Percentiles rank a stretch among this genome's conserved stretches.
These are phyloP conservation scores for Himalopsyche japonica DNA, from an alignment of 2,888 invertebrate genomes.

Conservation along the genomic window DNA sequence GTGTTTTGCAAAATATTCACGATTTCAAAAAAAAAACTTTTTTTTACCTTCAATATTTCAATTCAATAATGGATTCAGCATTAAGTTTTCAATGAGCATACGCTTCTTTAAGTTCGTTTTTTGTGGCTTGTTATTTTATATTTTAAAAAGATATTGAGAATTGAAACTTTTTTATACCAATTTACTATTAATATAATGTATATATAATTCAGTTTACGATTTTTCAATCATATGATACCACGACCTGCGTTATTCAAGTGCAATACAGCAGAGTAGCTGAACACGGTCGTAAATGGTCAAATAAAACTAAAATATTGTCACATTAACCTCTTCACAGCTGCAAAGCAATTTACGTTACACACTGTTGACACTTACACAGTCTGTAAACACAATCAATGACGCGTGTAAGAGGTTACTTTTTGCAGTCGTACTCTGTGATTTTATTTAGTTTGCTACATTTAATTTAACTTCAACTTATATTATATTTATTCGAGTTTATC, in stretches of 20 bases:
- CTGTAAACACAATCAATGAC: slow-evolving; percentile 40
- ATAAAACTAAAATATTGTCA: slow-evolving; percentile 21
- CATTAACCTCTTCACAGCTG: slow-evolving; percentile 9
- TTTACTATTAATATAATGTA: too few species aligned
- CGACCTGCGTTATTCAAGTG: not conserved
- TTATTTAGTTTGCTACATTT: not conserved
- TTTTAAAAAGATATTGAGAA: too few species aligned
- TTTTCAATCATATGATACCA: too few species aligned
- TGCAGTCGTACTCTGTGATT: not conserved
- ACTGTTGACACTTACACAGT: slow-evolving; percentile 16
- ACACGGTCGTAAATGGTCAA: slow-evolving; percentile 15
- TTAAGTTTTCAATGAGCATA: too few species aligned
- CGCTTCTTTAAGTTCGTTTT: too few species aligned
- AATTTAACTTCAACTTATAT: not conserved
- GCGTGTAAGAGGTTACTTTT: slow-evolving; percentile 11
- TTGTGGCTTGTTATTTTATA: too few species aligned
- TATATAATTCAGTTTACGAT: too few species aligned
- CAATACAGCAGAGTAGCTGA: not conserved
- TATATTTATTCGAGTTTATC: not conserved
- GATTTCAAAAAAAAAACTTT: too few species aligned
- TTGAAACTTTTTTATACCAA: too few species aligned
- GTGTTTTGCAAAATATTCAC: not conserved
- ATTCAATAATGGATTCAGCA: too few species aligned
- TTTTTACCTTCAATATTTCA: too few species aligned
- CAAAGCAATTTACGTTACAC: slow-evolving; percentile 31